Evolutionary conservation across 37 sponge, comb jelly and placozoan species (phyloP), one percentile per base, ranked within the genome.

Genomic region (Petrosia ficiformis): DNA sequence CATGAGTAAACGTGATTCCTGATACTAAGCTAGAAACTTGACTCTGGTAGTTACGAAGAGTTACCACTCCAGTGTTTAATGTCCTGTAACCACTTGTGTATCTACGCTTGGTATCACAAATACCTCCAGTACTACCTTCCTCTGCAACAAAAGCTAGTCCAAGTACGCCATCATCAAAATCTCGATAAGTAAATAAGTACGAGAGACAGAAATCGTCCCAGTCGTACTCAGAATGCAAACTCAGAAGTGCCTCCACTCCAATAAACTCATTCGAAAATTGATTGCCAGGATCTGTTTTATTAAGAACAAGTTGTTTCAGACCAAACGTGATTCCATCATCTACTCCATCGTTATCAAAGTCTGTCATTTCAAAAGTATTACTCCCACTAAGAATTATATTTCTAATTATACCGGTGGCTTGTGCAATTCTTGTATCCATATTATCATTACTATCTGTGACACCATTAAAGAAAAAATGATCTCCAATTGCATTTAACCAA

Each of bases 1-100:
- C 94, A 69, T 97, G 97, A 74, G 97, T 91, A 66, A 97, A 86
- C 0, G 97, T 97, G 28, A 97, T 73, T 3, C 58, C 70, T 30
- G 85, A 65, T 25, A 93, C 82, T 4, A 44, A 42, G 0, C 69
- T 59, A 19, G 87, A 67, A 2, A 97, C 87, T 1, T 76, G 24
- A 28, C 56, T 54, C 30, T 83, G 86, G 76, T 77, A 97, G 84
- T 97, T 97, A 42, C 90, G 59, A 2, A 82, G 44, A 0, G 97
- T 90, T 36, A 97, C 93, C 54, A 97, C 86, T 29, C 90, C 97
- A 52, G 97, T 93, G 81, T 97, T 97, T 31, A 97, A 81, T 0
- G 72, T 87, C 65, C 80, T 72, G 16, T 90, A 90, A 39, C 90
- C 94, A 76, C 21, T 87, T 57, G 76, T 72, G 16, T 90, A 90